phyloP scores from a whole-genome alignment of 1,140 invertebrate genomes.

The Trissolcus basalis region DNA sequence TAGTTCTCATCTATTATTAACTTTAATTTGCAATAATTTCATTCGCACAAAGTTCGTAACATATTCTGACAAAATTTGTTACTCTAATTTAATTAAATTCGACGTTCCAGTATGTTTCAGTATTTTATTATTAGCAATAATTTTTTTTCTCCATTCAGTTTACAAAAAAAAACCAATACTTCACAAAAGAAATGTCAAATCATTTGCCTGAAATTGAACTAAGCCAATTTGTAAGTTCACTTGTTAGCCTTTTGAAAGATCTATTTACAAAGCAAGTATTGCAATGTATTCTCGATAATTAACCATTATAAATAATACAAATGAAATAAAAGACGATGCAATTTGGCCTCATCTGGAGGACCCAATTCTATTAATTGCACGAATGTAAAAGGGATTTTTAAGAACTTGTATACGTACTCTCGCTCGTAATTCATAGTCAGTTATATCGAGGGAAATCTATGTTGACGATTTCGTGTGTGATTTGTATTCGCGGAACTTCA shows the following conservation, averaged over 20 bases:
- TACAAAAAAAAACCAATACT: too few relatives aligned
- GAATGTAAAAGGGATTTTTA: neutral
- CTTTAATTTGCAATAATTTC: neutral
- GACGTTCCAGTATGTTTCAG: neutral
- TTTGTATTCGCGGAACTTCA: conserved; percentile 39
- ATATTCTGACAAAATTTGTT: neutral
- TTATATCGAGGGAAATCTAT: conserved; percentile 21
- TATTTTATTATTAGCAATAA: neutral
- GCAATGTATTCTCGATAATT: neutral
- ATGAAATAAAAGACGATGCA: too few relatives aligned
- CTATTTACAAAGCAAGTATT: too few relatives aligned
- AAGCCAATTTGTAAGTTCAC: too few relatives aligned
- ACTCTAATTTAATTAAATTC: neutral
- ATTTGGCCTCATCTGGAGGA: neutral
- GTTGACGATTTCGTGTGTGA: conserved; percentile 35
- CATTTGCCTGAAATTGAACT: too few relatives aligned
- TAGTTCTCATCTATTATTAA: neutral
- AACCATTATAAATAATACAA: too few relatives aligned
- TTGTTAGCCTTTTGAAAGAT: too few relatives aligned
- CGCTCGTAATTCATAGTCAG: neutral
- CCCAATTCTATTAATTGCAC: neutral
- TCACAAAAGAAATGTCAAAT: too few relatives aligned
- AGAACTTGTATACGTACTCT: conserved; percentile 7
- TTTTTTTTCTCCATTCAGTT: too few relatives aligned
- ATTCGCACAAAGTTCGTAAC: neutral